phyloP scores from a whole-genome alignment of 1,140 invertebrate genomes.

The Leptinotarsa defecta region DNA sequence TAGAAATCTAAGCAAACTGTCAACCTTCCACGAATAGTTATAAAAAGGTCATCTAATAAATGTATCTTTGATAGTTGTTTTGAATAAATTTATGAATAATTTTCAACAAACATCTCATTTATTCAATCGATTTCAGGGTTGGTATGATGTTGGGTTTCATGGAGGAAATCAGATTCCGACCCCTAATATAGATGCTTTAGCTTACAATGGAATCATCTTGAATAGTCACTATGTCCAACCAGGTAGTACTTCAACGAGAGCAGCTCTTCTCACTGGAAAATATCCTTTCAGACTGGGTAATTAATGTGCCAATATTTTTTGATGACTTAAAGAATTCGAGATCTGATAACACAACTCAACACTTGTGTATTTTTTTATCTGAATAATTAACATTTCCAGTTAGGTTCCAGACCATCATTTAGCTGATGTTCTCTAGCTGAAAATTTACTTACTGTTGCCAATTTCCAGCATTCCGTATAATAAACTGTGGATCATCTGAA shows the following conservation, averaged over 20 bases:
- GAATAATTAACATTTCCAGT: too few relatives aligned
- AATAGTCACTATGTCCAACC: conserved; percentile 70
- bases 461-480: conserved; percentile 1
- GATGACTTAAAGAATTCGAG: too few relatives aligned
- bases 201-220: conserved; percentile 68
- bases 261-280: conserved; percentile 69
- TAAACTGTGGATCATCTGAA: conserved; percentile 8
- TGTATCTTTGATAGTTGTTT: too few relatives aligned
- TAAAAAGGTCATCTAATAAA: too few relatives aligned
- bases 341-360: too few relatives aligned
- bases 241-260: conserved; percentile 67
- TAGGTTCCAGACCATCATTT: too few relatives aligned
- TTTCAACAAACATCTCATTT: neutral
- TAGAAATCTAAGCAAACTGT: too few relatives aligned
- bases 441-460: neutral
- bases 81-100: neutral
- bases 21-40: too few relatives aligned
- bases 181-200: conserved; percentile 70
- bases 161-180: conserved; percentile 72
- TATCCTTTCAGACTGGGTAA: conserved; percentile 72
- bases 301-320: neutral
- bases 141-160: conserved; percentile 77
- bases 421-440: too few relatives aligned
- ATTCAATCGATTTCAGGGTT: conserved; percentile 62
- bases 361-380: too few relatives aligned